Percentiles rank a stretch among this genome's conserved stretches.
These are phyloP conservation scores for Paratrypauchen microcephalus DNA, from an alignment of 2,797 vertebrate genomes.

Conservation along the genomic window DNA sequence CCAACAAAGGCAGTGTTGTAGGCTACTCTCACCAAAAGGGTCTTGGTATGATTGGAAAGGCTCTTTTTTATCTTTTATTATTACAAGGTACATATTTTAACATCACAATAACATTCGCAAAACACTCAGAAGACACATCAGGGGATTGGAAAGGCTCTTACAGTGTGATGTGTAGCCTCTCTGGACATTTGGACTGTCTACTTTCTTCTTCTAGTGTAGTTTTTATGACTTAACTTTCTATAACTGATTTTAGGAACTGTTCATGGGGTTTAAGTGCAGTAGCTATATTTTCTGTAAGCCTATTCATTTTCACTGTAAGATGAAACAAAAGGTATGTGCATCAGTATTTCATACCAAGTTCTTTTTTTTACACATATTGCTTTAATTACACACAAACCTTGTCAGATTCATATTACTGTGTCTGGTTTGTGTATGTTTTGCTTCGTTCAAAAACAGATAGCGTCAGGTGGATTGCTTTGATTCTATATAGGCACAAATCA, in stretches of 20 bases:
- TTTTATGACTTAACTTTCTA: not conserved
- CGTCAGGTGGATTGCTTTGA: not conserved
- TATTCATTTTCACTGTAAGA: not conserved
- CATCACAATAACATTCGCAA: no score
- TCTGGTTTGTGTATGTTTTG: not conserved
- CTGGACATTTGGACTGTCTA: no score
- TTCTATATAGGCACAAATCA: not conserved
- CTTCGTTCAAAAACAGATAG: not conserved
- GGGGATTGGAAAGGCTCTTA: no score
- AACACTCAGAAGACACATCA: no score
- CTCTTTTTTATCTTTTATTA: no score
- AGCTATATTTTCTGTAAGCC: not conserved
- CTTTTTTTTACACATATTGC: not conserved
- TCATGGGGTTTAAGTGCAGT: not conserved
- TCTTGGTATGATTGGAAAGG: no score
- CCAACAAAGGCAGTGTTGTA: no score
- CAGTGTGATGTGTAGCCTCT: no score
- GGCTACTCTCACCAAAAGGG: no score
- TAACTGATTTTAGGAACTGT: not conserved
- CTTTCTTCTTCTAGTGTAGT: not conserved
- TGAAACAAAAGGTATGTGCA: not conserved
- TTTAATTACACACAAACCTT: not conserved
- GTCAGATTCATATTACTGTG: not conserved
- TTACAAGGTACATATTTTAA: no score
- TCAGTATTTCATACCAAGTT: not conserved